Percentiles rank a stretch among this genome's conserved stretches.
phyloP scores from a whole-genome alignment of 2,888 invertebrate species.

The Frankliniella fusca region DNA sequence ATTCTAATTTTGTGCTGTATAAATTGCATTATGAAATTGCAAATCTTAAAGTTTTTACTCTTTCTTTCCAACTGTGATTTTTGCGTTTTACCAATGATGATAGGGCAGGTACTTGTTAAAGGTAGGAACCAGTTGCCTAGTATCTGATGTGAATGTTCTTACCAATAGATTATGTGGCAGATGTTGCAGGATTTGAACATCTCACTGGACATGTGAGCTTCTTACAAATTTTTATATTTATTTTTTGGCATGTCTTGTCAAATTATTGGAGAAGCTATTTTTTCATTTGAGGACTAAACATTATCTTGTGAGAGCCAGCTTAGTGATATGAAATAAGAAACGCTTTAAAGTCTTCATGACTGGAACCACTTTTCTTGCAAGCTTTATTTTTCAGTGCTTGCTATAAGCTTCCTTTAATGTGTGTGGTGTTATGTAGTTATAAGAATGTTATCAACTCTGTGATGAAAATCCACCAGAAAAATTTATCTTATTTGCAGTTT shows the following conservation, averaged over 20 bases:
- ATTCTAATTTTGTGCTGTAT: background rate
- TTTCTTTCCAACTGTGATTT: background rate
- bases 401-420: background rate
- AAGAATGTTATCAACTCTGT: conserved; percentile 3
- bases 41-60: background rate
- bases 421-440: background rate
- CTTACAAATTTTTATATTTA: background rate
- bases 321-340: too few relatives aligned
- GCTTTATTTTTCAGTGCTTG: background rate
- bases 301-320: too few relatives aligned
- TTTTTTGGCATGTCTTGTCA: background rate
- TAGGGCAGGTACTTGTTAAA: too few relatives aligned
- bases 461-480: conserved; percentile 12
- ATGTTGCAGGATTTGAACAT: too few relatives aligned
- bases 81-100: background rate
- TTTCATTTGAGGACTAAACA: background rate
- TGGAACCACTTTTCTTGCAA: too few relatives aligned
- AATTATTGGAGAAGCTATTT: background rate
- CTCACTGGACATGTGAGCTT: background rate
- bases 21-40: background rate
- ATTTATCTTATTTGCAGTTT: background rate
- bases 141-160: too few relatives aligned
- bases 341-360: too few relatives aligned
- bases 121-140: too few relatives aligned
- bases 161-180: too few relatives aligned